Evolutionary conservation across 2,113 vertebrate species (phyloP).

Genomic region (Pelodiscus sinensis): DNA sequence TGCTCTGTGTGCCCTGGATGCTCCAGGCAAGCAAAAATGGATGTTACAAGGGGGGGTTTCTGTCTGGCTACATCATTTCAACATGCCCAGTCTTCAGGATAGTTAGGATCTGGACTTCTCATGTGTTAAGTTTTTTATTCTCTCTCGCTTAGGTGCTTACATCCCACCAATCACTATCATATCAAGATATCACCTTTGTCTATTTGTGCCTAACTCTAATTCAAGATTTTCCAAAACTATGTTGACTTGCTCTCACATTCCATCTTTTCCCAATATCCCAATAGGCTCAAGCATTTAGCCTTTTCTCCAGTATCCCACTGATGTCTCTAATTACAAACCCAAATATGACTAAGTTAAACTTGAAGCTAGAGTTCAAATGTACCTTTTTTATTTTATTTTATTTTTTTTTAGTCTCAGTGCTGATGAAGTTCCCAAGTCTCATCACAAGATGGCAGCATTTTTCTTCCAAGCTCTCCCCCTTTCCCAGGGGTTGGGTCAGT

Average conservation of each 20-base stretch:
- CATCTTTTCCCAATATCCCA: not conserved
- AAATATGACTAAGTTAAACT: not conserved
- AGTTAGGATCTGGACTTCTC: not conserved
- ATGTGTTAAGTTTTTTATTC: not conserved
- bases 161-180: not conserved
- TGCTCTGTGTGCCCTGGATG: too few relatives aligned
- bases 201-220: not conserved
- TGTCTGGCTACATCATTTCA: too few relatives aligned
- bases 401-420: not conserved
- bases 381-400: not conserved
- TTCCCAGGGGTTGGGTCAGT: not conserved
- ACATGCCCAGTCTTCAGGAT: not conserved
- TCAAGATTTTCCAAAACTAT: not conserved
- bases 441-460: conserved; percentile 18
- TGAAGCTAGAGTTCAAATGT: not conserved
- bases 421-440: not conserved
- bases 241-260: not conserved
- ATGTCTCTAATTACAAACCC: not conserved
- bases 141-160: not conserved
- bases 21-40: too few relatives aligned
- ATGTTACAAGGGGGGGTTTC: too few relatives aligned
- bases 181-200: not conserved
- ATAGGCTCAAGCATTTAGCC: not conserved
- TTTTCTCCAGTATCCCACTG: not conserved
- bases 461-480: not conserved